Evolutionary conservation across 2,888 invertebrate genomes (phyloP).

Genomic region (Kuschelorhynchus macadamiae): DNA sequence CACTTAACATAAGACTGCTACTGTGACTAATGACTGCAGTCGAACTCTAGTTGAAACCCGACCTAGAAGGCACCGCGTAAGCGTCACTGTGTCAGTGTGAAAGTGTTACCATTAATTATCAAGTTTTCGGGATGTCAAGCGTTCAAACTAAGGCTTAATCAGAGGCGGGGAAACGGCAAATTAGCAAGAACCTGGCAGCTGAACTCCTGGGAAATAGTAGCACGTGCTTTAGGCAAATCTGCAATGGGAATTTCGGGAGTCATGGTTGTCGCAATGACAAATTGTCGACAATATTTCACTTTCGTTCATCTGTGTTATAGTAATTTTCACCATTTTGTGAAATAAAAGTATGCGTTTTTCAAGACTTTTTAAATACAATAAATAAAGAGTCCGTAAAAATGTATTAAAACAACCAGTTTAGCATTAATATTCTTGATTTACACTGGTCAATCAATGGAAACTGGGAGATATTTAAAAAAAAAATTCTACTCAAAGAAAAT

Average conservation of each 20-base stretch:
- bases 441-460: too few relatives aligned
- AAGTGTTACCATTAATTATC: constrained; percentile 49
- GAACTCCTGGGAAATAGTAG: constrained; percentile 21
- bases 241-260: neutral
- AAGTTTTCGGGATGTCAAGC: constrained; percentile 29
- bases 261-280: too few relatives aligned
- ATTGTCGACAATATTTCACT: too few relatives aligned
- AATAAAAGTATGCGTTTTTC: too few relatives aligned
- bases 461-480: too few relatives aligned
- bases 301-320: too few relatives aligned
- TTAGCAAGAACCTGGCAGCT: constrained; percentile 27
- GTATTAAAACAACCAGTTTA: too few relatives aligned
- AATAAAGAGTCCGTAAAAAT: too few relatives aligned
- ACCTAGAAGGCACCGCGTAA: constrained; percentile 34
- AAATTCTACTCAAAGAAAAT: too few relatives aligned
- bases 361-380: too few relatives aligned
- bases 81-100: constrained; percentile 43
- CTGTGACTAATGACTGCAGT: constrained; percentile 37
- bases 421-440: too few relatives aligned
- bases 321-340: too few relatives aligned
- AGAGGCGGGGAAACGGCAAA: constrained; percentile 33
- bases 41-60: constrained; percentile 19
- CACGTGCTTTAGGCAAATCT: constrained; percentile 8
- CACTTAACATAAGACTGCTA: constrained; percentile 41
- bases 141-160: constrained; percentile 32